phyloP scores from a whole-genome alignment of 1,140 invertebrate genomes.

The Megalonaias nervosa region DNA sequence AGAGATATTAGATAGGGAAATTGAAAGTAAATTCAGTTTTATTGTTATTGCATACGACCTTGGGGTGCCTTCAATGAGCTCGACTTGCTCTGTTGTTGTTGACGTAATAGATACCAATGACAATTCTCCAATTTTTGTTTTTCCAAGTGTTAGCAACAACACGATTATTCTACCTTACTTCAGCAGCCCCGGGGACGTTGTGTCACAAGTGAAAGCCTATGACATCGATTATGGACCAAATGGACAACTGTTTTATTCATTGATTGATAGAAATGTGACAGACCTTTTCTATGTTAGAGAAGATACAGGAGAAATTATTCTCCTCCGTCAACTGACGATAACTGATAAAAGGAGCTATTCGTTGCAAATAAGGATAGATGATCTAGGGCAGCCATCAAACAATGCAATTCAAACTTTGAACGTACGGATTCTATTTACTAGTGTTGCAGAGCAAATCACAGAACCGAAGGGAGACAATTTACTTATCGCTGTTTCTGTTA shows the following conservation, averaged over 20 bases:
- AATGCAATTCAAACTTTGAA: constrained; percentile 27
- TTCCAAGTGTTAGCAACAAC: constrained; percentile 57
- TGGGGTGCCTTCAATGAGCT: constrained; percentile 74
- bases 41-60: constrained; percentile 81
- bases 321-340: constrained; percentile 9
- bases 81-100: constrained; percentile 52
- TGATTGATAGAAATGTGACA: constrained; percentile 48
- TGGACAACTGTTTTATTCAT: constrained; percentile 45
- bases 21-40: constrained; percentile 81
- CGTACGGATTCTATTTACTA: constrained; percentile 12
- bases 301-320: constrained; percentile 45
- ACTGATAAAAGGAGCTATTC: constrained; percentile 20
- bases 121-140: constrained; percentile 82
- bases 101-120: constrained; percentile 86
- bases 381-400: constrained; percentile 23
- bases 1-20: constrained; percentile 87
- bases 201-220: constrained; percentile 48
- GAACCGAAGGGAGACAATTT: constrained; percentile 26
- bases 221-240: constrained; percentile 60
- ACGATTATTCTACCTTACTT: constrained; percentile 50
- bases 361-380: constrained; percentile 26
- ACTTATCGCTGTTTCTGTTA: constrained; percentile 23
- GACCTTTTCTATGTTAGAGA: constrained; percentile 47
- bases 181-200: constrained; percentile 39
- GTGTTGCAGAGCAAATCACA: neutral